phyloP scores from a whole-genome alignment of 1,140 invertebrate genomes.

The Drosophila subpulchrella region DNA sequence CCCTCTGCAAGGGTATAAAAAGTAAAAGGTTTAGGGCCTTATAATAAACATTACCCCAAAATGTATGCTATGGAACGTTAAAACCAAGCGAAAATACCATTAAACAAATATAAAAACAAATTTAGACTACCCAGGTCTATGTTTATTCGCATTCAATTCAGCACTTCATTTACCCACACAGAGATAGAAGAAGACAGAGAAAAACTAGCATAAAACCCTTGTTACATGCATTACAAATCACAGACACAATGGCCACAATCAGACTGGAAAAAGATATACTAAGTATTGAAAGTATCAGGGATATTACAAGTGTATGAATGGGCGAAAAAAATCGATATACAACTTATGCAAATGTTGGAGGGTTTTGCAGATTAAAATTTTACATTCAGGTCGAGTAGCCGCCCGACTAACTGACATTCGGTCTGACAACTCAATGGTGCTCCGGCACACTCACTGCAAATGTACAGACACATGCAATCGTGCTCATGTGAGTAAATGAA shows the following conservation, averaged over 20 bases:
- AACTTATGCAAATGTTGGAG: conserved; percentile 75
- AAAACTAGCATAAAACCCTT: conserved; percentile 18
- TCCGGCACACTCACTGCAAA: conserved; percentile 17
- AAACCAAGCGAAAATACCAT: background rate
- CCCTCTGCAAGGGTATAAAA: no score
- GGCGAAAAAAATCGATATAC: conserved; percentile 50
- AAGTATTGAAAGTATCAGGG: conserved; percentile 31
- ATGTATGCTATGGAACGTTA: conserved; percentile 3
- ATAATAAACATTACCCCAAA: conserved; percentile 3
- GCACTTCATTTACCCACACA: conserved; percentile 10
- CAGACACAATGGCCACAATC: conserved; percentile 33
- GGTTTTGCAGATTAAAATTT: conserved; percentile 78
- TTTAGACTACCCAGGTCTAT: background rate
- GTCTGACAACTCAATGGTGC: conserved; percentile 54
- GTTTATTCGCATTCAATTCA: conserved; percentile 1
- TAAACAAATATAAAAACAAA: conserved; percentile 1
- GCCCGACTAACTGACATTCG: conserved; percentile 42
- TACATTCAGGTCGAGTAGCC: conserved; percentile 73
- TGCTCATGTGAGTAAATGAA: conserved; percentile 38
- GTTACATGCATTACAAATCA: conserved; percentile 40
- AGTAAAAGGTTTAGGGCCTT: background rate
- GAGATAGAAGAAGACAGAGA: background rate
- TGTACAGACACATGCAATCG: conserved; percentile 12
- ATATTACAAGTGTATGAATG: conserved; percentile 27
- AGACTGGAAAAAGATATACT: conserved; percentile 13